phyloP scores from a whole-genome alignment of 1,140 invertebrate species.

The Zaprionus ghesquierei region DNA sequence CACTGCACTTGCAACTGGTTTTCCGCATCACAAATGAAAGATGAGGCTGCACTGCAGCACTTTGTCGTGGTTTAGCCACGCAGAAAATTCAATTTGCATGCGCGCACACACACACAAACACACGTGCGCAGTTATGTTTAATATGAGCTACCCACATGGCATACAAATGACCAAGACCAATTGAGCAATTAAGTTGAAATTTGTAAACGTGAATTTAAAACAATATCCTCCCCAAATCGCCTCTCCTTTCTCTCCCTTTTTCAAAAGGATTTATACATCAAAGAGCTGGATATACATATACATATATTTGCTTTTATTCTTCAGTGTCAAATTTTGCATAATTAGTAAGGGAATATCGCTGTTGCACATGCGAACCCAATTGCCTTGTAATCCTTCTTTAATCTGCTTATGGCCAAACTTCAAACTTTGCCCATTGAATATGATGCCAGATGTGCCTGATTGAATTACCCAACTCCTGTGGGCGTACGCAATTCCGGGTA shows the following conservation, averaged over 20 bases:
- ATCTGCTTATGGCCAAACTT: background rate
- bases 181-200: background rate
- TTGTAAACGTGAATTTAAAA: conserved; percentile 1
- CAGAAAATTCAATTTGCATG: conserved; percentile 32
- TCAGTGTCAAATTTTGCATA: background rate
- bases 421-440: too few species aligned
- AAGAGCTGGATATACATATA: too few species aligned
- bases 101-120: background rate
- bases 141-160: background rate
- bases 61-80: conserved; percentile 36
- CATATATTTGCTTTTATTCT: background rate
- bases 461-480: background rate
- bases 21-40: conserved; percentile 5
- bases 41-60: conserved; percentile 4
- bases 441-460: background rate
- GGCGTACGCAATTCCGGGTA: background rate
- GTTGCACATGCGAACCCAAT: background rate
- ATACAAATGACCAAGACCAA: conserved; percentile 7
- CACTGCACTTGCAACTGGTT: background rate
- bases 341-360: too few species aligned
- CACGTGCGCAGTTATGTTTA: background rate
- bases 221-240: background rate
- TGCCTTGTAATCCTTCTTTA: background rate
- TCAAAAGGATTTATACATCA: too few species aligned
- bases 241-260: too few species aligned